Conservation (phyloP, 2,888 invertebrate genomes). For the Incurvaria masculella region DNA sequence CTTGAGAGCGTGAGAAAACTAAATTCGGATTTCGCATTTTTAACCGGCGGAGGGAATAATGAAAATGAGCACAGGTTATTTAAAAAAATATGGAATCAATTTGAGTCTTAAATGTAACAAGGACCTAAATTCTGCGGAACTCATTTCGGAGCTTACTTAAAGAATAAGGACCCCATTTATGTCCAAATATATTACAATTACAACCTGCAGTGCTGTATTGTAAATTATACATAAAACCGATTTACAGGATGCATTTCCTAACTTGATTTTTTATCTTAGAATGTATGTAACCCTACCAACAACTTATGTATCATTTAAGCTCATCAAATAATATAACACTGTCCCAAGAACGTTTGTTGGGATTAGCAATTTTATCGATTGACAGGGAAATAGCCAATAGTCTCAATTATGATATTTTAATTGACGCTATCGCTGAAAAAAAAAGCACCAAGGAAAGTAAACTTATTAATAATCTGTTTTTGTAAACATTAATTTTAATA, state of each 20-base stretch:
- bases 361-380: slow-evolving; percentile 1
- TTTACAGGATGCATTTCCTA: slow-evolving; percentile 1
- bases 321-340: neutral
- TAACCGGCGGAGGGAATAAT: too few relatives aligned
- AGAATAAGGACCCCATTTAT: too few relatives aligned
- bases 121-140: too few relatives aligned
- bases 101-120: neutral
- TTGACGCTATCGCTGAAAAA: slow-evolving; percentile 1
- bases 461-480: too few relatives aligned
- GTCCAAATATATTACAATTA: too few relatives aligned
- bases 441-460: neutral
- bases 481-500: too few relatives aligned
- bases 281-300: neutral
- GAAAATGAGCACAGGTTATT: too few relatives aligned
- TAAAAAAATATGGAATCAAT: neutral
- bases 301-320: neutral
- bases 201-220: neutral
- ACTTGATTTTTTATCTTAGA: neutral
- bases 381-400: neutral
- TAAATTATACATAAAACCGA: neutral
- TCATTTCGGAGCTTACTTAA: too few relatives aligned
- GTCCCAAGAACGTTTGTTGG: neutral
- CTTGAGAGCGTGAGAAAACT: too few relatives aligned
- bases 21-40: too few relatives aligned
- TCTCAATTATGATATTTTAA: slow-evolving; percentile 1